A percentile compares a stretch with the other conserved stretches of the same genome.
Conservation (phyloP, 2,113 vertebrate species). For the Percopsis transmontana region DNA sequence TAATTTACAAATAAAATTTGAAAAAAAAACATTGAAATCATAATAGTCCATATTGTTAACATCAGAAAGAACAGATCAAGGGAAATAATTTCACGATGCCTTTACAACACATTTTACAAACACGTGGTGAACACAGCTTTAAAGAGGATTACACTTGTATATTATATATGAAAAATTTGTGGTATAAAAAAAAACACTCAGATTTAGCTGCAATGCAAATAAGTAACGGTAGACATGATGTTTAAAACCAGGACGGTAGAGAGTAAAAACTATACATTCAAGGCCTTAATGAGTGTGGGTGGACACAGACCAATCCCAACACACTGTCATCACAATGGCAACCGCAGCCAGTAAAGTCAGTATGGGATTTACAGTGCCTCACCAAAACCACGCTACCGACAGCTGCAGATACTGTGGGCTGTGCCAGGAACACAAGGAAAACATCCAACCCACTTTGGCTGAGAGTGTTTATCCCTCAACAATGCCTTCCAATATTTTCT, state of each 20-base stretch:
- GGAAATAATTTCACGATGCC: background rate
- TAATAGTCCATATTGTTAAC: slow-evolving; percentile 4
- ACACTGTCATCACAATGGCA: slow-evolving; percentile 57
- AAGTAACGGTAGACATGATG: slow-evolving; percentile 8
- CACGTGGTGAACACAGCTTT: background rate
- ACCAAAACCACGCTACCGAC: slow-evolving; percentile 61
- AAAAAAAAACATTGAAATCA: slow-evolving; percentile 6
- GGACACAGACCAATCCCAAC: slow-evolving; percentile 50
- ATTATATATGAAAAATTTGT: too few relatives aligned
- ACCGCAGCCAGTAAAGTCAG: slow-evolving; percentile 52
- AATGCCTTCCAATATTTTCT: slow-evolving; percentile 73
- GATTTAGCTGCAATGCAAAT: background rate
- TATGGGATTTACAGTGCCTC: slow-evolving; percentile 51
- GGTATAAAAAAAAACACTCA: background rate
- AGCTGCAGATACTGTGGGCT: slow-evolving; percentile 62
- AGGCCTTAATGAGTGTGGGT: slow-evolving; percentile 34
- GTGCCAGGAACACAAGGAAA: slow-evolving; percentile 68
- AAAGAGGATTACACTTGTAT: background rate
- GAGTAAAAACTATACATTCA: slow-evolving; percentile 7
- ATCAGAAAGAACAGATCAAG: slow-evolving; percentile 15
- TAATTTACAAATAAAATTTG: too few relatives aligned
- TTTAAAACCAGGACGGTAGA: slow-evolving; percentile 14
- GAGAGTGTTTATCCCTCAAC: slow-evolving; percentile 71
- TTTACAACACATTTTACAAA: slow-evolving; percentile 5
- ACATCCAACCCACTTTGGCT: slow-evolving; percentile 70